Percentiles rank a stretch among this genome's conserved stretches.
Evolutionary conservation across 2,797 vertebrate genomes (phyloP).

Genomic region (Avahi laniger): DNA sequence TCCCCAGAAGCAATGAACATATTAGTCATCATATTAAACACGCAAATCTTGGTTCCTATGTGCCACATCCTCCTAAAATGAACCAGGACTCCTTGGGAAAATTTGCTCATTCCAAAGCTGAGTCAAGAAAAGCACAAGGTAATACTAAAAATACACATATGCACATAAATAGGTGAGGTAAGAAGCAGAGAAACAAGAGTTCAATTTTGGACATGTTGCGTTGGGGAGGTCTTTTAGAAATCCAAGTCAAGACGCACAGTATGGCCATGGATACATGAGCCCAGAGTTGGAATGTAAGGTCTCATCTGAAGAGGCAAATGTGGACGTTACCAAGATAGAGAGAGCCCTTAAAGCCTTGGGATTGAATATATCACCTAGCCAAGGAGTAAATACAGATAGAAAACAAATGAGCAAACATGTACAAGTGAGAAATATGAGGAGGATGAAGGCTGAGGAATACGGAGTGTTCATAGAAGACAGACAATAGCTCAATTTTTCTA

Average conservation of each 20-base stretch:
- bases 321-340: not conserved
- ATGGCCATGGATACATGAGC: not conserved
- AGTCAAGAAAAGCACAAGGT: not conserved
- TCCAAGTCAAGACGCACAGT: not conserved
- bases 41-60: not conserved
- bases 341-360: not conserved
- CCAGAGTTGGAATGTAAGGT: not conserved
- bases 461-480: not conserved
- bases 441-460: not conserved
- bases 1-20: not conserved
- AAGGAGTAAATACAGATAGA: not conserved
- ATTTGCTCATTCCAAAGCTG: not conserved
- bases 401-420: not conserved
- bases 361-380: not conserved
- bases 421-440: not conserved
- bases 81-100: not conserved
- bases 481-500: not conserved
- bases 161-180: not conserved
- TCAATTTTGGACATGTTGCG: not conserved
- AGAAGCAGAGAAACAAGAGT: not conserved
- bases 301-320: not conserved
- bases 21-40: not conserved
- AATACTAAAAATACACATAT: not conserved
- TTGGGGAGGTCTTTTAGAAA: not conserved
- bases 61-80: not conserved